Evolutionary conservation across 1,140 invertebrate genomes (phyloP), one percentile per base, ranked within the genome.

Genomic region (Hypsibius dujardini): DNA sequence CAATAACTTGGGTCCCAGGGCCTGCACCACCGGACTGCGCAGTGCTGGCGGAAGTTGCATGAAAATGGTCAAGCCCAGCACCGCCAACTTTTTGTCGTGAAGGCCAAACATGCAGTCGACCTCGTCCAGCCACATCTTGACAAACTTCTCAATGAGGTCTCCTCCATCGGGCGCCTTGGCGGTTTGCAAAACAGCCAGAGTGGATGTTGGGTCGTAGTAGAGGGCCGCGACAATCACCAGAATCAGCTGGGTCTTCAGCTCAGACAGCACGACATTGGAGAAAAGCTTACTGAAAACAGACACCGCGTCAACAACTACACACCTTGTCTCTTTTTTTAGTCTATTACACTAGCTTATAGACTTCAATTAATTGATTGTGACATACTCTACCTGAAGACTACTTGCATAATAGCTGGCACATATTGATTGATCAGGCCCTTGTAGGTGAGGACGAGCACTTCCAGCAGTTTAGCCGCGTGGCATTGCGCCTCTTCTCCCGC

Each of bases 391-490:
- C n/a, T n/a, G 28, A 46, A 67, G 2, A 70, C 46, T 15, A 70
- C 40, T 46, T 70, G 2, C 1, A 42, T 70, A 59, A 15, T 46
- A 71, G 67, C 47, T 40, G 47, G 15, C 42, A 73, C 47, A 45
- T 1, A 42, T 1, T 70, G 71, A 67, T 76, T 76, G 72, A 96
- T 82, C 74, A 80, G 79, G 59, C 82, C 82, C 73, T 80, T 80
- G 77, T 92, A 98, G 79, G 98, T 94, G 45, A 98, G 81, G 74
- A 98, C 87, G 70, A 98, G 87, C n/a, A 96, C 90, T 83, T 99
- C 95, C 69, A 98, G 82, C 67, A 98, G 81, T 81, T 99, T 99
- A 46, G 92, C 95, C 59, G 95, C 95, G 81, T 97, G 90, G 75
- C 91, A 90, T 79, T 98, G 93, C 12, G 90, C 87, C 82, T 98